Evolutionary conservation across 2,113 vertebrate genomes (phyloP).

Genomic region (Athene noctua): DNA sequence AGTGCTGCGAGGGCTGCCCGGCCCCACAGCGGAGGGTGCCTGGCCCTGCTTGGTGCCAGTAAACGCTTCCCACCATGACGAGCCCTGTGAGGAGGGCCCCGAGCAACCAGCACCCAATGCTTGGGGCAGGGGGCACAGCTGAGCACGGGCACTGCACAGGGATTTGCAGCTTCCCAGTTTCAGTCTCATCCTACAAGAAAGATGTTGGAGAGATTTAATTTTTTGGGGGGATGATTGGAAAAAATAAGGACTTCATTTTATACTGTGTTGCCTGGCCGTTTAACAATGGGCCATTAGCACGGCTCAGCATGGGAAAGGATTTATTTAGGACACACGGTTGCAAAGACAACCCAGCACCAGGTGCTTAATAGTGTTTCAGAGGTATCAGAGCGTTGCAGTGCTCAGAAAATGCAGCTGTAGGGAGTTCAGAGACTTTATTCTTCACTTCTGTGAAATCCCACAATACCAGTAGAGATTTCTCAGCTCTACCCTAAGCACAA

Average conservation of each 20-base stretch:
- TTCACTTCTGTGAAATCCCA: conserved; percentile 32
- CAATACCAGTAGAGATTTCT: background rate
- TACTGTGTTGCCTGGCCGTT: background rate
- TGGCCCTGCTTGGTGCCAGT: rapidly evolving
- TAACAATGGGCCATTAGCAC: conserved; percentile 26
- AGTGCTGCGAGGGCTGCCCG: background rate
- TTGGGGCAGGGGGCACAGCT: background rate
- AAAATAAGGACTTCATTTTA: background rate
- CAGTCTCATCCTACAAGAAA: background rate
- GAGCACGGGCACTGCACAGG: background rate
- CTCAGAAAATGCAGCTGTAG: conserved; percentile 37
- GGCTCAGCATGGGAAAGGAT: conserved; percentile 29
- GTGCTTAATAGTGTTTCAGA: conserved; percentile 37
- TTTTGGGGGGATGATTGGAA: background rate
- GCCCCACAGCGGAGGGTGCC: background rate
- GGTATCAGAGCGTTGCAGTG: background rate
- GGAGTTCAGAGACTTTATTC: conserved; percentile 34
- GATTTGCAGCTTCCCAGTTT: background rate
- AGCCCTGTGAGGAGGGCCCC: background rate
- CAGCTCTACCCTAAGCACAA: background rate
- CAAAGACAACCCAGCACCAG: conserved; percentile 39
- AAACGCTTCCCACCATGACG: rapidly evolving
- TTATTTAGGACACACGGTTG: conserved; percentile 22
- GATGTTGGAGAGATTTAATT: background rate
- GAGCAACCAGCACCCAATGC: rapidly evolving